Percentiles rank a stretch among this genome's conserved stretches.
Evolutionary conservation across 1,140 invertebrate species (phyloP).

Genomic region (Drosophila mauritiana): DNA sequence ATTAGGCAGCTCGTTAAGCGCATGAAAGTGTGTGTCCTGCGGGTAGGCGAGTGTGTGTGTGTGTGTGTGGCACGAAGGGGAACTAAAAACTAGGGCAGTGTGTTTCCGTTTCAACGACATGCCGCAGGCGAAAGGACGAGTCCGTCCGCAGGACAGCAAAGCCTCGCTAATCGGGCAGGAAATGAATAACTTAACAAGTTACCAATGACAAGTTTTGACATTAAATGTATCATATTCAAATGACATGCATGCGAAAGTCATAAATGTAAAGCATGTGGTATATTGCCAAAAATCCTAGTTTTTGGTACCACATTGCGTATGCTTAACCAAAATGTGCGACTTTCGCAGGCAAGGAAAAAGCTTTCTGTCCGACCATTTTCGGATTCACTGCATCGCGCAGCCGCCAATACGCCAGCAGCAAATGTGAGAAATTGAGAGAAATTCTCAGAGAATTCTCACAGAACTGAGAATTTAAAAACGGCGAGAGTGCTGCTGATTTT

Average conservation of each 20-base stretch:
- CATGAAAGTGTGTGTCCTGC: slow-evolving; percentile 14
- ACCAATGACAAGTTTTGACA: background rate
- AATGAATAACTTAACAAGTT: background rate
- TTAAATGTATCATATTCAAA: background rate
- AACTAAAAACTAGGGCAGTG: slow-evolving; percentile 83
- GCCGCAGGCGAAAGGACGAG: slow-evolving; percentile 47
- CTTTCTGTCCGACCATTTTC: slow-evolving; percentile 39
- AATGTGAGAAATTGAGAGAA: slow-evolving; percentile 12
- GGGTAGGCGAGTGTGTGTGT: slow-evolving; percentile 9
- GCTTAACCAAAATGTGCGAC: slow-evolving; percentile 60
- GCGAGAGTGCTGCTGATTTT: slow-evolving; percentile 46
- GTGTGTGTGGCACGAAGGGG: slow-evolving; percentile 42
- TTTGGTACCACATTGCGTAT: slow-evolving; percentile 48
- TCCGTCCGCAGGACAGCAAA: slow-evolving; percentile 38
- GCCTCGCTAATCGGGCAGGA: slow-evolving; percentile 17
- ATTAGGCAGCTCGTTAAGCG: slow-evolving; percentile 34
- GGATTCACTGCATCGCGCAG: slow-evolving; percentile 51
- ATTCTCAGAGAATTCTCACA: slow-evolving; percentile 9
- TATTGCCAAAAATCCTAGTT: background rate
- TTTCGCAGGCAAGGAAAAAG: slow-evolving; percentile 40
- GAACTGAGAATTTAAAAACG: slow-evolving; percentile 4
- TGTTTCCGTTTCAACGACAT: slow-evolving; percentile 75
- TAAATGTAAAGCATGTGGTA: background rate
- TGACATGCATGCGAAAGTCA: background rate
- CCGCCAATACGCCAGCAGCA: slow-evolving; percentile 19